Percentiles rank a stretch among this genome's conserved stretches.
Conservation (phyloP, 2,888 invertebrate species). For the Crepidodera aurea region DNA sequence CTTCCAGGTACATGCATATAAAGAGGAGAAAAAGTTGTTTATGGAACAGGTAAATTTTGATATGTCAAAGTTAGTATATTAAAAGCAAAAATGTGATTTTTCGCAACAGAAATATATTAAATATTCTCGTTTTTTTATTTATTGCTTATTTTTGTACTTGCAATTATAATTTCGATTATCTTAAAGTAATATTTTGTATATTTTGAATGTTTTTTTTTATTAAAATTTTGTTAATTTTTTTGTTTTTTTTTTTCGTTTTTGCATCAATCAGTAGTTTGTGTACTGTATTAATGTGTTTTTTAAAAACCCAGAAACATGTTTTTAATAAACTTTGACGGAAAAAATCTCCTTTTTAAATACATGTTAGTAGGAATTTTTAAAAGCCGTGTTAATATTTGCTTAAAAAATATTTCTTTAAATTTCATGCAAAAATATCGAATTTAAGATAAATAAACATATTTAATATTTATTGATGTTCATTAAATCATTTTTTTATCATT, state of each 20-base stretch:
- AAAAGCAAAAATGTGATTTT: slow-evolving; percentile 9
- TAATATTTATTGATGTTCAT: no score
- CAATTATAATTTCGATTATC: no score
- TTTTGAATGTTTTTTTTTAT: slow-evolving; percentile 6
- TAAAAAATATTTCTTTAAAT: no score
- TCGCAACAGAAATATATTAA: not conserved
- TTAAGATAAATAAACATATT: no score
- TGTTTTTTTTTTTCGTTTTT: not conserved
- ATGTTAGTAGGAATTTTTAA: slow-evolving; percentile 1
- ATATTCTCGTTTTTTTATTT: no score
- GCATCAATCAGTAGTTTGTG: not conserved
- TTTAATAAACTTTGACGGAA: not conserved
- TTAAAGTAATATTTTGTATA: slow-evolving; percentile 2
- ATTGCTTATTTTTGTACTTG: no score
- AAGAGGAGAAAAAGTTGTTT: slow-evolving; percentile 29
- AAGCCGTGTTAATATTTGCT: no score
- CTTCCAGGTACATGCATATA: slow-evolving; percentile 31
- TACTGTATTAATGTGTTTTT: no score
- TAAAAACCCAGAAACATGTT: no score
- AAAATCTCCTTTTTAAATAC: slow-evolving; percentile 14
- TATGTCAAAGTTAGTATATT: slow-evolving; percentile 18
- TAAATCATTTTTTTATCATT: no score
- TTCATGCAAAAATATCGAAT: no score
- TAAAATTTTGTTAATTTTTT: not conserved
- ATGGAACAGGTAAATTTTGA: slow-evolving; percentile 29